Percentiles rank a stretch among this genome's conserved stretches.
These are phyloP conservation scores for Corapipo altera DNA, from an alignment of 2,113 vertebrate species.

Conservation along the genomic window DNA sequence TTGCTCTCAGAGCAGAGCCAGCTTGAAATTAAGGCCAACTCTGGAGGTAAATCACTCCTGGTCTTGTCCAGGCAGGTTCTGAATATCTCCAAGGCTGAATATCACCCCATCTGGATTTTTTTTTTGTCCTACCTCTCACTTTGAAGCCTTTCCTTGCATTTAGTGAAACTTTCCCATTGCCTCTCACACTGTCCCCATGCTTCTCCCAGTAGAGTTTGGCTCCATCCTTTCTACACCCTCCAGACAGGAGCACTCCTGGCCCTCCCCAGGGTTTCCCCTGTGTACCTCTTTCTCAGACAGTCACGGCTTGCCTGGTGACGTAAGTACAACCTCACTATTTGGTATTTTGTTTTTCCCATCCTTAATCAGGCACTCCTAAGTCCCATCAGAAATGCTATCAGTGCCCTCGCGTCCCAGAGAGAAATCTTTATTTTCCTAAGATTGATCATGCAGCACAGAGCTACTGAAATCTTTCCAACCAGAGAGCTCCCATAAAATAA, in stretches of 20 bases:
- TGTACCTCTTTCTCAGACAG: neutral
- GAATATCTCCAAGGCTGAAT: neutral
- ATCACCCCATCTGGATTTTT: neutral
- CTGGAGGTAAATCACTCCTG: neutral
- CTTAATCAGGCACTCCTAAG: neutral
- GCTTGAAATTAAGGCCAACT: neutral
- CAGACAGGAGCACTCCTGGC: neutral
- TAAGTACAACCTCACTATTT: neutral
- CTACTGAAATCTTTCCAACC: neutral
- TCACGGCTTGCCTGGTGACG: neutral
- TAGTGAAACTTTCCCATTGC: neutral
- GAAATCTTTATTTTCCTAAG: conserved; percentile 19
- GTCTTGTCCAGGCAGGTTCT: neutral
- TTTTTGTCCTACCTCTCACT: neutral
- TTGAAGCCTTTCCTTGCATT: neutral
- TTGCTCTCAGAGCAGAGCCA: rapidly evolving
- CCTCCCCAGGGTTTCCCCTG: neutral
- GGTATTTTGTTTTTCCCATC: neutral
- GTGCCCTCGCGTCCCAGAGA: neutral
- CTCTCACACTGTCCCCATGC: neutral
- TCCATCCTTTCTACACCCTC: neutral
- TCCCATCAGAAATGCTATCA: neutral
- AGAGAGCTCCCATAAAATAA: neutral
- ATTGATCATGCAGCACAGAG: neutral
- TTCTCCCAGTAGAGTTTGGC: neutral